A percentile compares a stretch with the other conserved stretches of the same genome.
Conservation (phyloP, 2,113 vertebrate species). For the Porphyrio hochstetteri region DNA sequence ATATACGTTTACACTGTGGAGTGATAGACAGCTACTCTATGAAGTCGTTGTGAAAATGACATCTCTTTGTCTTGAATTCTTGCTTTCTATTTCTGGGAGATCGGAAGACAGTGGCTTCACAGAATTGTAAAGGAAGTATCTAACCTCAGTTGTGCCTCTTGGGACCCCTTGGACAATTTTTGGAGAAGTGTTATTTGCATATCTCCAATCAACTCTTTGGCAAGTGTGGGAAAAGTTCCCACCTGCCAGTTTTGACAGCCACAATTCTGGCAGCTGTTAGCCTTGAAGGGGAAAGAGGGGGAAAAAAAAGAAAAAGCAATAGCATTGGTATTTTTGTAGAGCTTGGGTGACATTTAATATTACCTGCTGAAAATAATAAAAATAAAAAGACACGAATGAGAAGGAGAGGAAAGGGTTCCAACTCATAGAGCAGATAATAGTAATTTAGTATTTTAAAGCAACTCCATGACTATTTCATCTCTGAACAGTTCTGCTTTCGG, state of each 20-base stretch:
- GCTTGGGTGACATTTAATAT: slow-evolving; percentile 47
- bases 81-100: slow-evolving; percentile 57
- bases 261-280: slow-evolving; percentile 54
- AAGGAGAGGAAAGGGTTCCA: background rate
- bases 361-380: slow-evolving; percentile 42
- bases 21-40: slow-evolving; percentile 38
- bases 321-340: slow-evolving; percentile 38
- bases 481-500: background rate
- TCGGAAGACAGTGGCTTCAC: background rate
- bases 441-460: slow-evolving; percentile 45
- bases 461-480: slow-evolving; percentile 18
- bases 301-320: background rate
- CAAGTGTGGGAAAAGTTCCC: slow-evolving; percentile 45
- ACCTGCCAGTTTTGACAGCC: slow-evolving; percentile 67
- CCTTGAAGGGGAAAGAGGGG: slow-evolving; percentile 6
- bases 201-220: slow-evolving; percentile 59
- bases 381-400: background rate
- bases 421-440: slow-evolving; percentile 5
- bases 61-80: slow-evolving; percentile 40
- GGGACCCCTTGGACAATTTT: slow-evolving; percentile 54
- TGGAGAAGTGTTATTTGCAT: slow-evolving; percentile 57
- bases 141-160: slow-evolving; percentile 41
- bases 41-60: slow-evolving; percentile 35
- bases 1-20: background rate
- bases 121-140: background rate